These are phyloP conservation scores for Dallia pectoralis DNA, from an alignment of 2,797 vertebrate species.

Conservation along the genomic window DNA sequence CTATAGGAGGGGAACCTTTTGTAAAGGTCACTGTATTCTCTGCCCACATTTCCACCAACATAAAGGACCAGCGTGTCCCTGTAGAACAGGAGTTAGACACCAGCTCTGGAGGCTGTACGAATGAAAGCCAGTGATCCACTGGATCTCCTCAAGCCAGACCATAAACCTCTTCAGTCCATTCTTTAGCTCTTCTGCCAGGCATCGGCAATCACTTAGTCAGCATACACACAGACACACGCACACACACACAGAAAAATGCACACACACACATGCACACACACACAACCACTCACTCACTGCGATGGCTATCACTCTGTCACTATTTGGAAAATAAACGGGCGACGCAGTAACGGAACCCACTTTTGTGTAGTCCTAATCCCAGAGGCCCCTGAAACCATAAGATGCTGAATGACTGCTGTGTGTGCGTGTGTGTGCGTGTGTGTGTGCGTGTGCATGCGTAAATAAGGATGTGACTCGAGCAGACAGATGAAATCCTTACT, in stretches of 20 bases:
- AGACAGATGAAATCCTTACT: too few relatives aligned
- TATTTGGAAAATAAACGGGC: conserved; percentile 78
- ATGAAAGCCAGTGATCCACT: neutral
- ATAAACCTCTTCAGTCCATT: neutral
- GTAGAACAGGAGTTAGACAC: neutral
- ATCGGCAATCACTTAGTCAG: neutral
- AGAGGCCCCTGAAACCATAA: conserved; percentile 61
- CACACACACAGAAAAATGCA: conserved; percentile 16
- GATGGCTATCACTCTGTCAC: conserved; percentile 40
- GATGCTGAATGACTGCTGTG: neutral
- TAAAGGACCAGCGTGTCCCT: neutral
- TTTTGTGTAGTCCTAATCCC: conserved; percentile 81
- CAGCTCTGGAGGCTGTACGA: neutral
- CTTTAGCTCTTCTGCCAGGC: neutral
- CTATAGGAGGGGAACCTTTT: neutral
- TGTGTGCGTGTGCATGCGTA: too few relatives aligned
- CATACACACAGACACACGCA: neutral
- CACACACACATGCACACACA: conserved; percentile 25
- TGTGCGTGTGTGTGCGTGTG: neutral
- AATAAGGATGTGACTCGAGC: too few relatives aligned
- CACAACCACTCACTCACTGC: neutral
- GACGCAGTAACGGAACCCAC: conserved; percentile 82
- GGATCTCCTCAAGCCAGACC: neutral
- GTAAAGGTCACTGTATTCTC: neutral
- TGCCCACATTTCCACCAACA: neutral